phyloP scores from a whole-genome alignment of 2,888 invertebrate genomes.

The Melieria omissa region DNA sequence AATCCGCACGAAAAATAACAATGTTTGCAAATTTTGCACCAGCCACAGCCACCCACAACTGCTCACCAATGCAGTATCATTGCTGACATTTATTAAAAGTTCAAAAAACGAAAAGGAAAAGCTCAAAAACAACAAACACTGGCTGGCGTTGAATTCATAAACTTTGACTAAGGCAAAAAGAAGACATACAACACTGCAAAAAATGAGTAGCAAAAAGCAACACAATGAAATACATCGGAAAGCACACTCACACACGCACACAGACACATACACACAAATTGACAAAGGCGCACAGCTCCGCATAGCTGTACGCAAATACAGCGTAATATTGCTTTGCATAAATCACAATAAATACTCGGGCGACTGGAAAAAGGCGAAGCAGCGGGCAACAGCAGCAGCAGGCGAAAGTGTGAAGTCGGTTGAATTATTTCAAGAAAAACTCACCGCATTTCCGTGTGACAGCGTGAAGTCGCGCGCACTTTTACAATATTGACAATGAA shows the following conservation, averaged over 20 bases:
- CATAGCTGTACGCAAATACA: background rate
- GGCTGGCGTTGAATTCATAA: background rate
- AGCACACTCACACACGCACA: background rate
- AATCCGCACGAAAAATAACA: no score
- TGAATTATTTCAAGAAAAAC: background rate
- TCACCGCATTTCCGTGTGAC: background rate
- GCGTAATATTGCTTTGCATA: constrained; percentile 3
- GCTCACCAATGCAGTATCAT: background rate
- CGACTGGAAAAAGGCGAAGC: no score
- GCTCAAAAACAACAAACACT: background rate
- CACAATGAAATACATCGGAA: background rate
- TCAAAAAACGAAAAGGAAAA: background rate
- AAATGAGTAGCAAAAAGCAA: background rate
- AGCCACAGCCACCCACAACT: background rate
- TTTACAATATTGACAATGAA: constrained; percentile 22
- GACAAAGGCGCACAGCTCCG: background rate
- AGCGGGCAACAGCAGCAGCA: no score
- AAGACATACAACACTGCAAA: background rate
- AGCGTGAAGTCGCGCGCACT: background rate
- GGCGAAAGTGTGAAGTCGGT: no score
- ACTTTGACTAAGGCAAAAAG: constrained; percentile 1
- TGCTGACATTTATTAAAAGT: constrained; percentile 18
- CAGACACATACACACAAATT: background rate
- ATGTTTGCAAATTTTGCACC: no score
- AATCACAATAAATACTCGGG: background rate